Conservation (phyloP, 30 jellyfish, hydroid and myxozoan genomes). For the Chrysaora quinquecirrha region DNA sequence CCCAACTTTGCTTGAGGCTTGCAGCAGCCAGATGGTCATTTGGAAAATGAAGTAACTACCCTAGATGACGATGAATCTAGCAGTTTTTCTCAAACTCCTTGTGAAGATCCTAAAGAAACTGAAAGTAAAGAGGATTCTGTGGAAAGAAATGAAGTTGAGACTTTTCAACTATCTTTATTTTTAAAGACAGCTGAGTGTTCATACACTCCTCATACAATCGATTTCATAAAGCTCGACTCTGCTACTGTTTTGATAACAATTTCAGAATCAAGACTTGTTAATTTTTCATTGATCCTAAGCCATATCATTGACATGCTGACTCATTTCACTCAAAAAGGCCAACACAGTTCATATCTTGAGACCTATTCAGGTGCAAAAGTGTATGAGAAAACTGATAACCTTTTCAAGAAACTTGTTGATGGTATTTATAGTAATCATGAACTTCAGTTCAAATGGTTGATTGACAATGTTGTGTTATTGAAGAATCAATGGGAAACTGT, state of each 20-base stretch:
- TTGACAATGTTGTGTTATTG: constrained; percentile 9
- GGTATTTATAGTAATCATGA: constrained; percentile 22
- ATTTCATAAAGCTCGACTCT: constrained; percentile 73
- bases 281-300: neutral
- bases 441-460: constrained; percentile 46
- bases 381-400: constrained; percentile 29
- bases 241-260: constrained; percentile 71
- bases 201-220: constrained; percentile 79
- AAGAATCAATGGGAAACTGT: constrained; percentile 72
- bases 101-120: constrained; percentile 20
- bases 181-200: constrained; percentile 72
- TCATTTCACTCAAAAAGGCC: constrained; percentile 5
- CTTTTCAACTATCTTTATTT: constrained; percentile 60
- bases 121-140: constrained; percentile 31
- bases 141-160: neutral
- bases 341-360: constrained; percentile 9
- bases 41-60: constrained; percentile 6
- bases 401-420: constrained; percentile 34
- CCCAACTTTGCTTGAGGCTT: constrained; percentile 45
- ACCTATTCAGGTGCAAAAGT: neutral
- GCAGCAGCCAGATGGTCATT: constrained; percentile 29
- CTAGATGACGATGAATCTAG: constrained; percentile 10
- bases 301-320: constrained; percentile 21
- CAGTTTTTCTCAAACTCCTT: constrained; percentile 44
- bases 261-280: constrained; percentile 31